A percentile compares a stretch with the other conserved stretches of the same genome.
These are phyloP conservation scores for Phaonia tiefii DNA, from an alignment of 2,888 invertebrate genomes.

Conservation along the genomic window DNA sequence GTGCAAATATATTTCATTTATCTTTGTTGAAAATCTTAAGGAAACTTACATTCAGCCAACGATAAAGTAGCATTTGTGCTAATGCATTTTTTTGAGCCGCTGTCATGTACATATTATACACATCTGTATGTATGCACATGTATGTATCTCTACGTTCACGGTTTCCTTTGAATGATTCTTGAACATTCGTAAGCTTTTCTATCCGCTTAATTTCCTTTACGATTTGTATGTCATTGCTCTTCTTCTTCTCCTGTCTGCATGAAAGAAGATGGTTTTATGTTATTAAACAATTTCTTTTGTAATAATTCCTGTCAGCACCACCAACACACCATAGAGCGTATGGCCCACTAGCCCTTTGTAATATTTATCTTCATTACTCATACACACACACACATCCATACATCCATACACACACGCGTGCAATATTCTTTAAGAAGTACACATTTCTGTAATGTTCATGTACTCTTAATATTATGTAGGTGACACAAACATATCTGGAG, in stretches of 20 bases:
- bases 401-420: too few relatives aligned
- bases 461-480: constrained; percentile 9
- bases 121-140: neutral
- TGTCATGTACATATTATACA: neutral
- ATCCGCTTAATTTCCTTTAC: constrained; percentile 21
- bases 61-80: constrained; percentile 1
- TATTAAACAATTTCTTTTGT: constrained; percentile 18
- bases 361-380: constrained; percentile 9
- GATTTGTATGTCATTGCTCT: neutral
- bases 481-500: neutral
- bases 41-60: too few relatives aligned
- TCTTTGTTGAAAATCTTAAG: too few relatives aligned
- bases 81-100: neutral
- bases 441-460: neutral
- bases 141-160: too few relatives aligned
- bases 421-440: neutral
- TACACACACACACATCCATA: too few relatives aligned
- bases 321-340: neutral
- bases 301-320: constrained; percentile 16
- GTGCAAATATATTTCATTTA: too few relatives aligned
- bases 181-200: constrained; percentile 1
- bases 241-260: neutral
- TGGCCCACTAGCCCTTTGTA: neutral
- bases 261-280: constrained; percentile 18
- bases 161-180: neutral